Evolutionary conservation across 37 sponge, comb jelly and placozoan genomes (phyloP), one percentile per base, ranked within the genome.

Genomic region (Aplysina aerophoba): DNA sequence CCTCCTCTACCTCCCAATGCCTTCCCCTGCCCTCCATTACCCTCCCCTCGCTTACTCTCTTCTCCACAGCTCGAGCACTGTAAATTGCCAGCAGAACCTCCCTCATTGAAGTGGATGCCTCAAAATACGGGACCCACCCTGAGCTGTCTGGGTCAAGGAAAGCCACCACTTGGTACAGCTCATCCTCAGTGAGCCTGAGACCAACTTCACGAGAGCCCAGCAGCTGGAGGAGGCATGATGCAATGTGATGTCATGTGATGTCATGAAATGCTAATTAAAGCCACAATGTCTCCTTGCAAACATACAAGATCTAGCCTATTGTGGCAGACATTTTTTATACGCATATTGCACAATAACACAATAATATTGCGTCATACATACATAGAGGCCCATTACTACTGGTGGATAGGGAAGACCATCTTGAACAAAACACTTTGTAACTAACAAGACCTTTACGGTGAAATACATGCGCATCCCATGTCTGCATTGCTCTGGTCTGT

Each of bases 91-190:
- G 21, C 24, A 75, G 25, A 38, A 75, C 78, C 44, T 75, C 78
- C 12, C 78, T 75, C 78, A 75, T 75, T 16, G 39, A 16, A 41
- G 78, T 41, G 5, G 78, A 38, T 19, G 78, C 1, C 20, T 75
- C 78, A 41, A 41, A 75, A 25, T 75, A 75, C 11, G 78, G n/a
- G 22, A 75, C 25, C 78, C 78, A 75, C 24, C 37, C 75, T 89
- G 88, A 81, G 87, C 62, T 0, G 81, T 55, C 82, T 87, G 87
- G 22, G 89, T 84, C 93, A 87, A 93, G 31, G 85, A 59, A 82
- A 11, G 28, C 14, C 37, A 82, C 31, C 21, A 60, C 15, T 15
- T 65, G 65, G 33, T 63, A 65, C 39, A 37, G 22, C 63, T 63
- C 65, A 20, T 40, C 64, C 19, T 63, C 67, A 34, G 53, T 25